Evolutionary conservation across 2,888 invertebrate species (phyloP), one percentile per base, ranked within the genome.

Genomic region (Lacanobia oleracea): DNA sequence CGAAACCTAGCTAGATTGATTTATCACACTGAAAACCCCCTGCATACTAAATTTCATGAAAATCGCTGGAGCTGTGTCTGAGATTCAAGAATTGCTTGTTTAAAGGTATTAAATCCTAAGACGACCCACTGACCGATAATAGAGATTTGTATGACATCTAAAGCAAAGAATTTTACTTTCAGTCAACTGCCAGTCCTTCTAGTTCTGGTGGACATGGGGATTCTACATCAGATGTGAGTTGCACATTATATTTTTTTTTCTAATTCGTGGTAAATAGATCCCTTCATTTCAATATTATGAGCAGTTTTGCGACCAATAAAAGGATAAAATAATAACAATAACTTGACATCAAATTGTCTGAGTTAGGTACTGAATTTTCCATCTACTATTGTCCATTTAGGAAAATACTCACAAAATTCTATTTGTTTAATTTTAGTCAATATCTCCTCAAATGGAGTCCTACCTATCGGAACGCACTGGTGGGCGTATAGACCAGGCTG

Each of bases 401-500:
- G 10, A 21, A 59, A 50, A 54, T n/a, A 21, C 3, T 1, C 63
- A 63, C 12, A n/a, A 0, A n/a, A 9, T 54, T 27, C 10, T 0
- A 12, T 51, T 60, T 73, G 27, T 65, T 66, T 48, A 8, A 21
- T 91, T 88, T 91, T 85, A 96, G 95, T 95, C 95, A 65, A 90
- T 96, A 91, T 94, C 97, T 87, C 93, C 96, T 61, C 92, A 94
- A 88, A 78, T 96, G 91, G 93, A 96, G 87, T 87, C 96, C 72
- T 93, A 95, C 88, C 82, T 95, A 70, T 90, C 96, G 14, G 92
- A 96, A 72, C 92, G 95, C 80, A 94, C 94, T 1, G 94, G 95
- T 1, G 95, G 95, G 3, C 89, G 90, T 53, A 85, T 95, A 21
- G 95, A 95, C 81, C 94, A 95, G 70, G 85, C 88, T 0, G 92